phyloP scores from a whole-genome alignment of 2,113 vertebrate species.

The Pteropus alecto region DNA sequence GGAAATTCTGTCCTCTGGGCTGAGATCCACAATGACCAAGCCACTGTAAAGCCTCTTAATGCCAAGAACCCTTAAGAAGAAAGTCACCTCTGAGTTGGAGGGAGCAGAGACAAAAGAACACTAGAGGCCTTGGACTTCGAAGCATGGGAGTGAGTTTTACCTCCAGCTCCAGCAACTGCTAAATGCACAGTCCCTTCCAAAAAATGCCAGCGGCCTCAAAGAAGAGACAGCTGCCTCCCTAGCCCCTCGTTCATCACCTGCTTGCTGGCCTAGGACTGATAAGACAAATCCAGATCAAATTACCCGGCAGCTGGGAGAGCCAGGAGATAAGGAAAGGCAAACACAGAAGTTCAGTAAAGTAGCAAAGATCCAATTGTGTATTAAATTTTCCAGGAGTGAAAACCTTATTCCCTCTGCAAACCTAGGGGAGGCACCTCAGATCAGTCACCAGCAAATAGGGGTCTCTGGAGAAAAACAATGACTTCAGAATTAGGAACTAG shows the following conservation, averaged over 20 bases:
- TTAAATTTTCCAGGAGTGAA: constrained; percentile 28
- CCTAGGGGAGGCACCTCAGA: neutral
- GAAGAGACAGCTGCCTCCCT: constrained; percentile 48
- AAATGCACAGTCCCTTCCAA: neutral
- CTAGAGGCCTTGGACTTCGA: neutral
- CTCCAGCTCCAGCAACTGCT: neutral
- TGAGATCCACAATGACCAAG: neutral
- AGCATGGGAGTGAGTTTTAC: neutral
- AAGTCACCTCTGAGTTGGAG: neutral
- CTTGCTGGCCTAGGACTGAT: constrained; percentile 31
- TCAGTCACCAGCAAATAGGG: neutral
- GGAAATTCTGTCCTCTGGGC: neutral
- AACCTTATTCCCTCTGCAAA: neutral
- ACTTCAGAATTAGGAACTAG: neutral
- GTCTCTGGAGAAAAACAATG: neutral
- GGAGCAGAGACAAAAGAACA: neutral
- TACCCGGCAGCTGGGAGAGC: constrained; percentile 41
- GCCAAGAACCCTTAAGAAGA: neutral
- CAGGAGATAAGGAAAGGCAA: neutral
- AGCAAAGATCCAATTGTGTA: neutral
- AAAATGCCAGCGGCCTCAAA: constrained; percentile 14
- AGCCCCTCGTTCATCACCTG: neutral
- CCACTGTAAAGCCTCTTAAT: neutral
- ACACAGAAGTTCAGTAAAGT: neutral
- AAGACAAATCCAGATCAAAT: constrained; percentile 50